Conservation (phyloP, 1,140 invertebrate genomes). For the Drosophila arizonae region DNA sequence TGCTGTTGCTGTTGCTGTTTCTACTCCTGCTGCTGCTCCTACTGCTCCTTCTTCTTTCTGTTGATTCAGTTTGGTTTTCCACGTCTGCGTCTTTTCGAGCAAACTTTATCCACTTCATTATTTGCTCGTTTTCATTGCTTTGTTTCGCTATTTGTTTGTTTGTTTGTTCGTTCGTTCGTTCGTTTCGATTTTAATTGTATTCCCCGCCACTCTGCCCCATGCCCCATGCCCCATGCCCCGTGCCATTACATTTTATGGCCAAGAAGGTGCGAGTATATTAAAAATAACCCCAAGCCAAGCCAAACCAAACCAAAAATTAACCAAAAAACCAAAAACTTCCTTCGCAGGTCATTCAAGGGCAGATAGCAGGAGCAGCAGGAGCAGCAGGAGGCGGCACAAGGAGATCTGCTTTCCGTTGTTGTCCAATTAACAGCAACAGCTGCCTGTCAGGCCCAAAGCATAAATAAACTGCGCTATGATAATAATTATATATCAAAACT, state of each 20-base stretch:
- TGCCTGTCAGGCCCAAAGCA: too few species aligned
- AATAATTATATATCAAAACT: too few species aligned
- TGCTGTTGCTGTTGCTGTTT: too few species aligned
- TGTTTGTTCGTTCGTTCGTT: slow-evolving; percentile 60
- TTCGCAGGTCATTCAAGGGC: too few species aligned
- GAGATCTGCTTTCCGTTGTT: too few species aligned
- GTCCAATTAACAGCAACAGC: too few species aligned
- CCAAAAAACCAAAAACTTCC: too few species aligned
- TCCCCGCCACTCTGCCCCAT: slow-evolving; percentile 13
- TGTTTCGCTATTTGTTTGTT: slow-evolving; percentile 57
- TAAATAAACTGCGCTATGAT: too few species aligned
- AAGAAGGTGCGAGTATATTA: slow-evolving; percentile 65
- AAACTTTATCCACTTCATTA: slow-evolving; percentile 81
- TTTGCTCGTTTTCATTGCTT: slow-evolving; percentile 79
- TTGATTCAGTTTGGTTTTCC: slow-evolving; percentile 36
- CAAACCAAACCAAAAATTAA: neutral
- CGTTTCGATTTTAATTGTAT: slow-evolving; percentile 78
- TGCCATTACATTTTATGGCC: slow-evolving; percentile 8
- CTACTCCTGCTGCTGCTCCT: too few species aligned
- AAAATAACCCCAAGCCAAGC: slow-evolving; percentile 33
- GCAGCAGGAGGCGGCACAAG: too few species aligned
- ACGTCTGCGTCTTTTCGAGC: slow-evolving; percentile 48
- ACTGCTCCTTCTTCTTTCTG: too few species aligned
- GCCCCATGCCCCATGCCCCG: neutral
- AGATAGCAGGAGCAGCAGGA: too few species aligned